These are phyloP conservation scores for Crematogaster levior DNA, from an alignment of 2,888 invertebrate species.

Conservation along the genomic window DNA sequence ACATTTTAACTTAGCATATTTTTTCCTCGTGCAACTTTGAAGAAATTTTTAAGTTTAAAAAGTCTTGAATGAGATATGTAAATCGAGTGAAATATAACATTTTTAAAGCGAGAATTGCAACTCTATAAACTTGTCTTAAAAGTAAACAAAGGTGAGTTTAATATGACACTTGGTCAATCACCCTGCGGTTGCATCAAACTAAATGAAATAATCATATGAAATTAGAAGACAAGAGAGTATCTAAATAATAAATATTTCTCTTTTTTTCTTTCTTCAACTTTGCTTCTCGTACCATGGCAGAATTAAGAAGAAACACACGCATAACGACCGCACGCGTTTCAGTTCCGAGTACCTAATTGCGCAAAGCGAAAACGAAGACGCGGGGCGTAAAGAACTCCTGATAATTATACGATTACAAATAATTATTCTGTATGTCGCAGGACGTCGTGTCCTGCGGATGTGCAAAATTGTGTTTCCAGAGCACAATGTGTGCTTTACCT, in stretches of 20 bases:
- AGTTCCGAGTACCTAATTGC: conserved; percentile 54
- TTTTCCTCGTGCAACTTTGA: not conserved
- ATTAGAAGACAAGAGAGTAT: not conserved
- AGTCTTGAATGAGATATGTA: not conserved
- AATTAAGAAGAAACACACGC: conserved; percentile 20
- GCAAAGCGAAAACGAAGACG: conserved; percentile 41
- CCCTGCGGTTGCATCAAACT: not conserved
- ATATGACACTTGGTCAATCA: not conserved
- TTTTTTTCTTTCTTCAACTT: not conserved
- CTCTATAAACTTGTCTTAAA: not conserved
- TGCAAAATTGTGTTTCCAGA: conserved; percentile 1
- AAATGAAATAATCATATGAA: conserved; percentile 16
- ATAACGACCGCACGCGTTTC: conserved; percentile 36
- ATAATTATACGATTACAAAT: conserved; percentile 49
- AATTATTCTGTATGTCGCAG: conserved; percentile 38
- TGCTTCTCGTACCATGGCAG: not conserved
- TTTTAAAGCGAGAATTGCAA: not conserved
- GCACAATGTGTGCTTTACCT: conserved; percentile 9
- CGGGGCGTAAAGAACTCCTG: conserved; percentile 1
- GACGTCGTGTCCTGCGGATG: conserved; percentile 39
- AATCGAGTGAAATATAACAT: not conserved
- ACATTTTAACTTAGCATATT: not conserved
- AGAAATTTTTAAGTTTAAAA: not conserved
- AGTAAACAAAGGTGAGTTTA: not conserved
- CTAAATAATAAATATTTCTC: no score